These are phyloP conservation scores for Hemaris fuciformis DNA, from an alignment of 2,888 invertebrate genomes.

Conservation along the genomic window DNA sequence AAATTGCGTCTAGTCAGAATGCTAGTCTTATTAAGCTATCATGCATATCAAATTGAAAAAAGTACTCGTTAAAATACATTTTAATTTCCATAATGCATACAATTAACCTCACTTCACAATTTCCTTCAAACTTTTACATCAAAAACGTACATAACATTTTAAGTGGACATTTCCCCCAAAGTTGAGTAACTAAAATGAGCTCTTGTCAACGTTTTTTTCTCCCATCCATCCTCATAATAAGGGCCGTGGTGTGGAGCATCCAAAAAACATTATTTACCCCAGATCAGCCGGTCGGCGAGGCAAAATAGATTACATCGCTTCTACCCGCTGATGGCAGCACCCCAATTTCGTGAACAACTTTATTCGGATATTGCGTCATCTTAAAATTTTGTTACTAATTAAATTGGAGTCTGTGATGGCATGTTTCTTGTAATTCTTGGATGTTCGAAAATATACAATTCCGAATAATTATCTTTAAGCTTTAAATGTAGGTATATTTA, in stretches of 20 bases:
- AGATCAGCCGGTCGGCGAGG: slow-evolving; percentile 31
- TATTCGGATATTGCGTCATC: slow-evolving; percentile 18
- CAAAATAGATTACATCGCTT: slow-evolving; percentile 43
- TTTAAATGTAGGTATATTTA: too few species aligned
- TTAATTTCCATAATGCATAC: not conserved
- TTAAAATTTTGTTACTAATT: slow-evolving; percentile 10
- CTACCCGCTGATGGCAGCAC: slow-evolving; percentile 21
- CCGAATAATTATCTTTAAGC: too few species aligned
- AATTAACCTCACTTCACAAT: not conserved
- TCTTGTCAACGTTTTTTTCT: slow-evolving; percentile 18
- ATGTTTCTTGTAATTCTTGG: not conserved
- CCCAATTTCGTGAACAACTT: slow-evolving; percentile 18
- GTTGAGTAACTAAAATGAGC: slow-evolving; percentile 1
- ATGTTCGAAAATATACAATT: too few species aligned
- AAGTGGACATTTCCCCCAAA: not conserved
- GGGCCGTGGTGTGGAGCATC: slow-evolving; percentile 30
- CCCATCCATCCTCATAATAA: slow-evolving; percentile 30
- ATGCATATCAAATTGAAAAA: too few species aligned
- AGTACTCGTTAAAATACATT: too few species aligned
- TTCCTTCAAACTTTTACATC: not conserved
- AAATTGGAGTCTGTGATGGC: not conserved
- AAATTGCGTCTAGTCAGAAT: too few species aligned
- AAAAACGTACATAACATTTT: not conserved
- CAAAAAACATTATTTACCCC: slow-evolving; percentile 40
- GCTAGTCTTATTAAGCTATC: too few species aligned